phyloP scores from a whole-genome alignment of 2,888 invertebrate genomes.

The Tiliacea citrago region DNA sequence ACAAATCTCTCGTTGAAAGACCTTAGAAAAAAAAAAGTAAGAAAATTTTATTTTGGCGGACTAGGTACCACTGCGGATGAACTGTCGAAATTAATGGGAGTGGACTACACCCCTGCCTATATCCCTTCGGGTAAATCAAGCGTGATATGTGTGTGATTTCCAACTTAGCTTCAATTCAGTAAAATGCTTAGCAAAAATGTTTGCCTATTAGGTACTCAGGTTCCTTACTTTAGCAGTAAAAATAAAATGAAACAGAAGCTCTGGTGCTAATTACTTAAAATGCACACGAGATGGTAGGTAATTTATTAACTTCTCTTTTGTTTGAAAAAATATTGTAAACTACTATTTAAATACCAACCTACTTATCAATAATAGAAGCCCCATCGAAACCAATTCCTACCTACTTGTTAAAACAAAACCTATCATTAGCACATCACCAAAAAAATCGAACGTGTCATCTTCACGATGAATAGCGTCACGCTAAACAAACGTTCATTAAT shows the following conservation, averaged over 20 bases:
- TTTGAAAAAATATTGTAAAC: no score
- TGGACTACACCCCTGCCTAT: neutral
- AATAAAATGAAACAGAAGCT: neutral
- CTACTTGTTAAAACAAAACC: neutral
- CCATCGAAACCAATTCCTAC: neutral
- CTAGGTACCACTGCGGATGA: neutral
- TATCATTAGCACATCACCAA: neutral
- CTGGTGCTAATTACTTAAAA: neutral
- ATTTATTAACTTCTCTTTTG: neutral
- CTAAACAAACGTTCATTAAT: constrained; percentile 58
- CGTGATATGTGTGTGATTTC: neutral
- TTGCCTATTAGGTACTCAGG: neutral
- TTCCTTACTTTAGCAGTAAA: neutral
- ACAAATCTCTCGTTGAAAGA: no score
- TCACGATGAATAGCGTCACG: constrained; percentile 52
- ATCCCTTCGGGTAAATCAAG: neutral
- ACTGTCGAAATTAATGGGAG: neutral
- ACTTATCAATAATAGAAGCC: neutral
- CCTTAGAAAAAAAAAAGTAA: no score
- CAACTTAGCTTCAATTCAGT: neutral
- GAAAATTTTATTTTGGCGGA: no score
- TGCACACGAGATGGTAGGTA: neutral
- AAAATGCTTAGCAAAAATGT: neutral
- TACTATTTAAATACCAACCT: neutral
- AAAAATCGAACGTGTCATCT: constrained; percentile 59